Evolutionary conservation across 2,113 vertebrate species (phyloP).

Genomic region (Apaloderma vittatum): DNA sequence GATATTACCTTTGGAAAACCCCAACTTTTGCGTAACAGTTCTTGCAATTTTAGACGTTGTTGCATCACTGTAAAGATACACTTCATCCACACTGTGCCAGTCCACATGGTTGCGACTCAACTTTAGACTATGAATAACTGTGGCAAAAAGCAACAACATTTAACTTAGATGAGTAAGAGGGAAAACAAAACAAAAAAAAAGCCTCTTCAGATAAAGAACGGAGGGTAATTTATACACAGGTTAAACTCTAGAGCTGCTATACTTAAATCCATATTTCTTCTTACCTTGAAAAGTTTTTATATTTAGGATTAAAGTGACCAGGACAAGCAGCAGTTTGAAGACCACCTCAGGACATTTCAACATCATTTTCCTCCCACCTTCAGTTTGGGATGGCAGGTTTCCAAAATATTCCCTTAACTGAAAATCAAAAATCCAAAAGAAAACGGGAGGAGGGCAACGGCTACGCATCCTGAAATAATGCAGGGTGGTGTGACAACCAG

Average conservation of each 20-base stretch:
- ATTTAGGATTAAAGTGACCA: background rate
- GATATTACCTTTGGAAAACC: slow-evolving; percentile 95
- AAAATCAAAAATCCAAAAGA: background rate
- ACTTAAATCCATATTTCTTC: background rate
- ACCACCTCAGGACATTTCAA: background rate
- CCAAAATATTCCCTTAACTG: background rate
- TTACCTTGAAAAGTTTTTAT: slow-evolving; percentile 9
- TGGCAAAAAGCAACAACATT: slow-evolving; percentile 43
- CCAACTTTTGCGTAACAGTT: slow-evolving; percentile 95
- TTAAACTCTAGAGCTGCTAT: background rate
- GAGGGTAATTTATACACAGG: background rate
- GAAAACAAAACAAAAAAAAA: background rate
- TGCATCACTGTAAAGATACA: slow-evolving; percentile 98
- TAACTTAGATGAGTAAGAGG: background rate
- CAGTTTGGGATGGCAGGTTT: background rate
- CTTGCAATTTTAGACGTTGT: slow-evolving; percentile 98
- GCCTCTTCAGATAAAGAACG: background rate
- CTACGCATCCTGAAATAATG: background rate
- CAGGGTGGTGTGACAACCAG: background rate
- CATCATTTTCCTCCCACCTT: background rate
- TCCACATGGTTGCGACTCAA: slow-evolving; percentile 95
- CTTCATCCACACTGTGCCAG: slow-evolving; percentile 96
- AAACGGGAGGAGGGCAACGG: background rate
- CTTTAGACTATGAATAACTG: slow-evolving; percentile 93
- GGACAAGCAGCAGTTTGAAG: background rate